Evolutionary conservation across 2,113 vertebrate genomes (phyloP).

Genomic region (Crotalus viridis): DNA sequence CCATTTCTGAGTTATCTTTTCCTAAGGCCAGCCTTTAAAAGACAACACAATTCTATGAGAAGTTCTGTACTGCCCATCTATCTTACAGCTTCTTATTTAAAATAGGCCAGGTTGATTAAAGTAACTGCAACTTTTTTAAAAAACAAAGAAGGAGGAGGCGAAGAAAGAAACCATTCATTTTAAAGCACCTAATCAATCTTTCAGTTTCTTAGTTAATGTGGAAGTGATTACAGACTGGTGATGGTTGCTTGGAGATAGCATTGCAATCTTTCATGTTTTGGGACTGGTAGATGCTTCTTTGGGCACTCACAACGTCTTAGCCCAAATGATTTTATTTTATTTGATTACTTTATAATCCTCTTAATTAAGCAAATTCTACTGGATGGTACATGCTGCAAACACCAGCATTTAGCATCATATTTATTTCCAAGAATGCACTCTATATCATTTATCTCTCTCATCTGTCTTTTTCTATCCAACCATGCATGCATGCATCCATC

Average conservation of each 20-base stretch:
- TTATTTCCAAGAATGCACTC: too few species aligned
- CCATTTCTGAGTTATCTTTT: background rate
- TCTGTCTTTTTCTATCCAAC: too few species aligned
- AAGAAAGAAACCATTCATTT: slow-evolving; percentile 29
- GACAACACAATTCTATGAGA: background rate
- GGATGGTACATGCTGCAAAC: too few species aligned
- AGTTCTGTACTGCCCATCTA: background rate
- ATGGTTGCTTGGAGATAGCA: background rate
- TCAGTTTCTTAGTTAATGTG: background rate
- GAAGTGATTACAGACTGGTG: slow-evolving; percentile 2
- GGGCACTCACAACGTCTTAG: too few species aligned
- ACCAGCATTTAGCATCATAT: too few species aligned
- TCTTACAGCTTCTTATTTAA: background rate
- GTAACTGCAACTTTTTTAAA: background rate
- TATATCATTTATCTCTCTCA: too few species aligned
- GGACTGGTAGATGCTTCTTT: background rate
- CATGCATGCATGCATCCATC: too few species aligned
- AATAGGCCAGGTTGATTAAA: background rate
- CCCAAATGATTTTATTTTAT: too few species aligned
- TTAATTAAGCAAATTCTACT: too few species aligned
- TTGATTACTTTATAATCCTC: too few species aligned
- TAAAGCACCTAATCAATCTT: slow-evolving; percentile 25
- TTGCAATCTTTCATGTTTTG: background rate
- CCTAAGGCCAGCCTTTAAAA: background rate
- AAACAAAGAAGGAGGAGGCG: background rate